Percentiles rank a stretch among this genome's conserved stretches.
These are phyloP conservation scores for Myotis lucifugus DNA, from an alignment of 2,113 vertebrate genomes.

Conservation along the genomic window DNA sequence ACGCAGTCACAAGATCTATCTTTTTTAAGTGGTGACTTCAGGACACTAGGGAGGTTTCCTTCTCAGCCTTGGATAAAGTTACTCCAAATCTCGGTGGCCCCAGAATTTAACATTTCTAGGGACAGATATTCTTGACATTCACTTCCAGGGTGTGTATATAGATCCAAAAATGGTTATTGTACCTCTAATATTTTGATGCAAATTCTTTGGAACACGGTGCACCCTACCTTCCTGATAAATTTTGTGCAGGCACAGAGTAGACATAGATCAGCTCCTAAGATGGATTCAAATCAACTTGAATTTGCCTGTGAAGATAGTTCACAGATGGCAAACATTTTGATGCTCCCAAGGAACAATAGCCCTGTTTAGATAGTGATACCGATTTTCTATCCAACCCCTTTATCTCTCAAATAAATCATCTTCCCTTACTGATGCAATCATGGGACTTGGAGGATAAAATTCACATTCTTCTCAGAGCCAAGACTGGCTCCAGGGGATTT, in stretches of 20 bases:
- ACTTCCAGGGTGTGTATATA: not conserved
- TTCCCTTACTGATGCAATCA: not conserved
- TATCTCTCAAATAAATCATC: not conserved
- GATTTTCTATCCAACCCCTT: not conserved
- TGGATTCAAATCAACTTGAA: not conserved
- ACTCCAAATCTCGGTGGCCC: not conserved
- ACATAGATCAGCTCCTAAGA: not conserved
- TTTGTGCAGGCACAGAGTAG: not conserved
- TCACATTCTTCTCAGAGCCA: not conserved
- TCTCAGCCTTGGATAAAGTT: not conserved
- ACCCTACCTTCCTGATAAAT: not conserved
- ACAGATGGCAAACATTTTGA: not conserved
- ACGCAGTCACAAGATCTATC: not conserved
- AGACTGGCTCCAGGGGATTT: not conserved
- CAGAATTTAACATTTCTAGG: not conserved
- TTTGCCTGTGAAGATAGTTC: not conserved
- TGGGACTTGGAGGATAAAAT: not conserved
- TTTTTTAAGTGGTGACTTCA: not conserved
- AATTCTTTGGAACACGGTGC: not conserved
- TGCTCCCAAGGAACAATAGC: constrained; percentile 22
- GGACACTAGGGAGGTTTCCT: not conserved
- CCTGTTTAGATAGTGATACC: not conserved
- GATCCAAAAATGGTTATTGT: not conserved
- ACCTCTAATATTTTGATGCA: not conserved
- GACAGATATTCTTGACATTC: not conserved